Evolutionary conservation across 37 sponge, comb jelly and placozoan genomes (phyloP), one percentile per base, ranked within the genome.

Genomic region (Crambe crambe): DNA sequence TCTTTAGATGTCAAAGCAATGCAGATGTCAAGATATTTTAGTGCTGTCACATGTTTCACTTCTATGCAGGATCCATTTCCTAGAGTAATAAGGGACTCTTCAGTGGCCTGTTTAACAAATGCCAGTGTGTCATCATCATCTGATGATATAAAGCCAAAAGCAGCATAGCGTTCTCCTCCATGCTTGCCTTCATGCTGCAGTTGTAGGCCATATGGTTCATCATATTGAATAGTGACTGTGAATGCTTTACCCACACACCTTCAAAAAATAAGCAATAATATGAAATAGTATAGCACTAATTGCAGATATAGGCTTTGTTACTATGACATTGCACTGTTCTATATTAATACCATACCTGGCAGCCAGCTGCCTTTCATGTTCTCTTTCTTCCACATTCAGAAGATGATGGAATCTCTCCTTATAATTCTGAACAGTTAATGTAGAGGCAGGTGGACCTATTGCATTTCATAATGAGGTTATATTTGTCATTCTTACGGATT

Each of bases 361-460:
- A n/a, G 57, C 59, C 15, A 91, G 73, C 12, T 83, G 63, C 18
- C 63, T 43, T 0, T 74, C 72, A 39, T 87, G 88, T 51, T 87
- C 88, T 43, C 70, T 47, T 51, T 91, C 92, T 54, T 91, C 92
- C 84, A 88, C 83, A 72, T 81, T 84, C n/a, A 91, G 56, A 32
- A 91, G 73, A 36, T 85, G 85, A 56, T 92, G 93, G 42, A 92
- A 87, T 30, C 67, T 88, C 29, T 81, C 74, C 37, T 63, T 80
- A 62, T 91, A 91, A 43, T 75, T 91, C 2, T 68, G 63, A 35
- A 17, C 0, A 27, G 81, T 83, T 30, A 87, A 67, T 34, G 26
- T 3, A 21, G 41, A 5, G 6, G 54, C 32, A 75, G 42, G 67
- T 47, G 66, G 25, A 83, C 23, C 1, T 8, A 68, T 74, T 67